Conservation (phyloP, 64 coral and sea anemone species). For the Acropora tenuis region DNA sequence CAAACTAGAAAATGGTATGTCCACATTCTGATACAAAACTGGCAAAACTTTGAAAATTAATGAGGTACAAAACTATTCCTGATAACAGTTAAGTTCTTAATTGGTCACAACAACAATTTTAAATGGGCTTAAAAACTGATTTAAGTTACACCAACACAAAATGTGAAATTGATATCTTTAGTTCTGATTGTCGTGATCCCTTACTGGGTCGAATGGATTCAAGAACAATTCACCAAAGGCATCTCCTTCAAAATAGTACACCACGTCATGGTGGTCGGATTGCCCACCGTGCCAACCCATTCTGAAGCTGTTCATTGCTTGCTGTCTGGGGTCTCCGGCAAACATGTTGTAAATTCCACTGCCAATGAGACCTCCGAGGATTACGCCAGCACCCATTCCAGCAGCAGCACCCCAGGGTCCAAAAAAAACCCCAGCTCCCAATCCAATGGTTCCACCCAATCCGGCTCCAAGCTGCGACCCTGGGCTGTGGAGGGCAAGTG, state of each 20-base stretch:
- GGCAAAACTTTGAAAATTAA: too few relatives aligned
- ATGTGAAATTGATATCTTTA: background rate
- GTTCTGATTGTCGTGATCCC: background rate
- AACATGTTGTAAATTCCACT: constrained; percentile 11
- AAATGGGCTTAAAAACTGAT: too few relatives aligned
- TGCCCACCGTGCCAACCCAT: background rate
- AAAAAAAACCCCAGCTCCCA: too few relatives aligned
- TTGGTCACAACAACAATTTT: too few relatives aligned
- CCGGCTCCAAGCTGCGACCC: constrained; percentile 25
- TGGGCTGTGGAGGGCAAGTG: background rate
- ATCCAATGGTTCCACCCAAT: background rate
- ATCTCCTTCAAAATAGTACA: constrained; percentile 34
- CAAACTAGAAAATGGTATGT: too few relatives aligned
- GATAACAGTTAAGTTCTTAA: too few relatives aligned
- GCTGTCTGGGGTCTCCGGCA: background rate
- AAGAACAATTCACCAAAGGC: constrained; percentile 11
- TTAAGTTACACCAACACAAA: too few relatives aligned
- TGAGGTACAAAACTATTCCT: too few relatives aligned
- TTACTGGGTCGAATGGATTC: background rate
- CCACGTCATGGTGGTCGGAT: constrained; percentile 15
- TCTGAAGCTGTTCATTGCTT: constrained; percentile 21
- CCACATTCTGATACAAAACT: too few relatives aligned
- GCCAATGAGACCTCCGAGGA: constrained; percentile 28
- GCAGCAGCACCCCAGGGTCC: background rate
- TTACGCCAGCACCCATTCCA: background rate